Base-by-base conservation (phyloP, 2,113 vertebrate species). In the Athene noctua region DNA sequence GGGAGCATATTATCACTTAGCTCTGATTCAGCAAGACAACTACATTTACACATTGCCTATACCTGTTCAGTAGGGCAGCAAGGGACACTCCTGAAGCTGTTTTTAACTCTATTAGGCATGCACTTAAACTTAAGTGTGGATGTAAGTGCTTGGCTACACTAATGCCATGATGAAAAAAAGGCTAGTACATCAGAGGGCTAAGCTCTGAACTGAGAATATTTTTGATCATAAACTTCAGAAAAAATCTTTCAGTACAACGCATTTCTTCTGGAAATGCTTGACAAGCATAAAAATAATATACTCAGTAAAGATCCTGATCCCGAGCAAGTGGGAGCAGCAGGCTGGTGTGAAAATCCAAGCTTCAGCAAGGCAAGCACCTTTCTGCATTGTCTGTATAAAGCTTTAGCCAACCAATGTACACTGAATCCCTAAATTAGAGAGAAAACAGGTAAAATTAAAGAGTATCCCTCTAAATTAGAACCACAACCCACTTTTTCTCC, bases 21-120 rank as follows among this genome's bases (percentile, higher is more conserved):
- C 51, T 91, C 91, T 95, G 89, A 97, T 96, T 94, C 94, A 97
- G 91, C 62, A 91, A 92, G 95, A 97, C 95, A 95, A 62, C 87
- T 90, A 77, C 89, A 91, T 91, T 89, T 95, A 82, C 89, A 73
- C 84, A 25, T 90, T 66, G 80, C 62, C 86, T 40, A 1, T 77
- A 78, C 51, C 84, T 66, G 86, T 80, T 94, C 80, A 73, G 29
- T 40, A 87, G 54, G 79, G 66, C 74, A 96, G 66, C 67, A 80
- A 92, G 75, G 52, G 58, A 94, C 32, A 27, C 38, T 84, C 66
- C 38, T 88, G 59, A 82, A 86, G 58, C 42, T 83, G 38, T 72
- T 94, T 92, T 92, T 77, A 91, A 87, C 78, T 95, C 81, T 91
- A 58, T 80, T 52, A 92, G 55, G 54, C 29, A 51, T 51, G 17